phyloP scores from a whole-genome alignment of 2,888 invertebrate genomes.

The Ecdyonurus torrentis region DNA sequence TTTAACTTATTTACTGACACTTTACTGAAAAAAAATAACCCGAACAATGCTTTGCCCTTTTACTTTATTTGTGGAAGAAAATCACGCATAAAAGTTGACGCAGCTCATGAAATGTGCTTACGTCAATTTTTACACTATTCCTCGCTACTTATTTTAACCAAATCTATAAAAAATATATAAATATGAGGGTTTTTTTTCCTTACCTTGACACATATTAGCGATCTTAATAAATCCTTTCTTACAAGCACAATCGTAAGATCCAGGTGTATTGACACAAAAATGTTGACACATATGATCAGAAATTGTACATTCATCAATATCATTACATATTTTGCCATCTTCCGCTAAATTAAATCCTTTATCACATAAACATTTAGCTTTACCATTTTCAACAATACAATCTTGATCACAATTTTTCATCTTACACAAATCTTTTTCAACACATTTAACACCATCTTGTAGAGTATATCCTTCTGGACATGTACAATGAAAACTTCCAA shows the following conservation, averaged over 20 bases:
- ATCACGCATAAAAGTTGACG: too few relatives aligned
- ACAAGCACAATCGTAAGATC: conserved; percentile 38
- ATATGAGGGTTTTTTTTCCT: conserved; percentile 16
- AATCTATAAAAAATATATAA: too few relatives aligned
- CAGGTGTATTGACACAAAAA: conserved; percentile 36
- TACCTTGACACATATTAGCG: conserved; percentile 32
- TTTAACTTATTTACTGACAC: too few relatives aligned
- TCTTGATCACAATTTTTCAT: conserved; percentile 20
- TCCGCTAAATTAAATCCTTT: conserved; percentile 21
- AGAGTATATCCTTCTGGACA: conserved; percentile 36
- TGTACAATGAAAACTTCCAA: conserved; percentile 41
- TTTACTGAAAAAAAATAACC: too few relatives aligned
- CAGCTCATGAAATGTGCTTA: too few relatives aligned
- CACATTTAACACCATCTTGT: conserved; percentile 27
- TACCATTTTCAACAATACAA: conserved; percentile 26
- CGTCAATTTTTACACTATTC: too few relatives aligned
- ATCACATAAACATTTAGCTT: conserved; percentile 26
- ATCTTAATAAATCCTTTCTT: conserved; percentile 32
- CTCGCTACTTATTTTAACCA: too few relatives aligned
- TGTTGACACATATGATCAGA: conserved; percentile 27
- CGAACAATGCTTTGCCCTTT: too few relatives aligned
- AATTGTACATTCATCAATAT: conserved; percentile 22
- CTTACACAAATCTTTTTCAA: conserved; percentile 21
- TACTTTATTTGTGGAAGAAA: too few relatives aligned
- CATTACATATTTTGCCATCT: conserved; percentile 23